Evolutionary conservation across 2,797 vertebrate genomes (phyloP).

Genomic region (Microchirus variegatus): DNA sequence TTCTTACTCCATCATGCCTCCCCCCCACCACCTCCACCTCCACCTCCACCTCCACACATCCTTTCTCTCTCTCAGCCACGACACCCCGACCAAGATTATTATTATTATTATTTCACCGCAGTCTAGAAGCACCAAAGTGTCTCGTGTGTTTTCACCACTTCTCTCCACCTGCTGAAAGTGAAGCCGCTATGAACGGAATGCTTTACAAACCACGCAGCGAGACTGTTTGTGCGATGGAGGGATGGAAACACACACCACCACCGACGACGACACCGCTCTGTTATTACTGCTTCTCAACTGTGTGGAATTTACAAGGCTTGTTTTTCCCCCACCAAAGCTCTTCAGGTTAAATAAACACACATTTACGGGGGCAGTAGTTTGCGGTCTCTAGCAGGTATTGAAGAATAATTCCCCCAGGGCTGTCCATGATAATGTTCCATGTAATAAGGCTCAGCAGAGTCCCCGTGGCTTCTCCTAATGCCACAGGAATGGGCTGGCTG

Average conservation of each 20-base stretch:
- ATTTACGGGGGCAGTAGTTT: slow-evolving; percentile 22
- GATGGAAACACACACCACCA: slow-evolving; percentile 27
- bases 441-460: slow-evolving; percentile 50
- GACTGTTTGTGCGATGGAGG: slow-evolving; percentile 17
- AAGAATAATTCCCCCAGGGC: slow-evolving; percentile 43
- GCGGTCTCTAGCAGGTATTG: slow-evolving; percentile 34
- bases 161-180: slow-evolving; percentile 43
- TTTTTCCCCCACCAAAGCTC: slow-evolving; percentile 34
- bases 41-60: slow-evolving; percentile 26
- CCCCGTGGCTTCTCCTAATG: slow-evolving; percentile 45
- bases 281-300: slow-evolving; percentile 58
- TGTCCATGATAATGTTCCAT: slow-evolving; percentile 38
- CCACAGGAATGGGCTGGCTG: slow-evolving; percentile 48
- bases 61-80: slow-evolving; percentile 3
- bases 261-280: slow-evolving; percentile 28
- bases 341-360: slow-evolving; percentile 44
- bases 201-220: slow-evolving; percentile 26
- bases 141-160: slow-evolving; percentile 32
- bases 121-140: slow-evolving; percentile 34
- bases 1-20: slow-evolving; percentile 25
- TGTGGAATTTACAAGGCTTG: slow-evolving; percentile 60
- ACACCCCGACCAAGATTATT: slow-evolving; percentile 27
- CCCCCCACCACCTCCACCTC: slow-evolving; percentile 4
- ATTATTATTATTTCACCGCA: slow-evolving; percentile 26
- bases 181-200: slow-evolving; percentile 34